These are phyloP conservation scores for Clarias laeviceps DNA, from an alignment of 2,797 vertebrate species.

Conservation along the genomic window DNA sequence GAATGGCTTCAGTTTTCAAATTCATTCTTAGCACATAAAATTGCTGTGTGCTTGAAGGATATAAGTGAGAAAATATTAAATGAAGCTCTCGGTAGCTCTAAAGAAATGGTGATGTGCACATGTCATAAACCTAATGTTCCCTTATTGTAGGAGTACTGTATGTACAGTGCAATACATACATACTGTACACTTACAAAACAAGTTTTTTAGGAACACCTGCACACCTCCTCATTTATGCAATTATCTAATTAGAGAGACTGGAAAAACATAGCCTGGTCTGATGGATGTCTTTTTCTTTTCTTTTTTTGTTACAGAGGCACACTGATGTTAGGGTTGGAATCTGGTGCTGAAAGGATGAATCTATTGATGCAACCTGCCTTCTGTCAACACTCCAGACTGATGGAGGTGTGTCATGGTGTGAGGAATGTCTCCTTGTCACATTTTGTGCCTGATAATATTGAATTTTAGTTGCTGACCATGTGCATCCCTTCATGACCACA, in stretches of 20 bases:
- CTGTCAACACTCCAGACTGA: too few relatives aligned
- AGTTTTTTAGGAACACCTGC: neutral
- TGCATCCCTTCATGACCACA: neutral
- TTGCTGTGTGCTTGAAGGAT: neutral
- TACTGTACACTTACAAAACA: neutral
- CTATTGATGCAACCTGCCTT: too few relatives aligned
- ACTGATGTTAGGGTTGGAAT: too few relatives aligned
- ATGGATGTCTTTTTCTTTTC: neutral
- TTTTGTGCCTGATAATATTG: too few relatives aligned
- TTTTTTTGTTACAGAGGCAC: too few relatives aligned
- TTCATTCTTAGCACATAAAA: neutral
- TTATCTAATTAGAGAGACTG: neutral
- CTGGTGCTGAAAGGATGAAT: too few relatives aligned
- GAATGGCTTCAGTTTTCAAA: neutral
- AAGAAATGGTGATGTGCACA: neutral
- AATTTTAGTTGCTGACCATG: neutral
- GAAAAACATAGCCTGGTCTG: neutral
- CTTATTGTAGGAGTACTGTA: neutral
- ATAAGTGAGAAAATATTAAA: neutral
- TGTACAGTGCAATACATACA: neutral
- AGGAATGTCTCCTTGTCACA: too few relatives aligned
- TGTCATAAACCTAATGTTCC: neutral
- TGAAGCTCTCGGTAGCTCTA: neutral
- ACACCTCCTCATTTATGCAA: neutral
- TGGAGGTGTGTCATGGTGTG: too few relatives aligned